Percentiles rank a stretch among this genome's conserved stretches.
These are phyloP conservation scores for Microcebus ravelobensis DNA, from an alignment of 2,113 vertebrate species.

Conservation along the genomic window DNA sequence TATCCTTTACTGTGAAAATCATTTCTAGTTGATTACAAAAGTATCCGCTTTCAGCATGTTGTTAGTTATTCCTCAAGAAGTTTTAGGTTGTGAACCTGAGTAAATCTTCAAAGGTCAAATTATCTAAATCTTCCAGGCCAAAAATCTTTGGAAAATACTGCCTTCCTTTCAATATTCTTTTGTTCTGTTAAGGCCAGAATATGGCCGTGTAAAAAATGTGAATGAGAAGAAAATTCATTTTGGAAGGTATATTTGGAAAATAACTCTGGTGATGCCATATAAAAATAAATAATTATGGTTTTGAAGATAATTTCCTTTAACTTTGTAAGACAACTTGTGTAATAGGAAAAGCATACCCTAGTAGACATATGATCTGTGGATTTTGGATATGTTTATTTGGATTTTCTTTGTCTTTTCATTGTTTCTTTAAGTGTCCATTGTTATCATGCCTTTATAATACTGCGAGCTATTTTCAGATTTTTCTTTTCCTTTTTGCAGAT, in stretches of 20 bases:
- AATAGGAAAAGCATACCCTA: not conserved
- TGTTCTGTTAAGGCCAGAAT: not conserved
- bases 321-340: not conserved
- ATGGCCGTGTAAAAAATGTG: not conserved
- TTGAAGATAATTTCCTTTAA: slow-evolving; percentile 31
- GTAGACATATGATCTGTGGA: not conserved
- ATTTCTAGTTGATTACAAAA: slow-evolving; percentile 40
- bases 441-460: not conserved
- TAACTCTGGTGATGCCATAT: not conserved
- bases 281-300: not conserved
- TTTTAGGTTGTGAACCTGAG: slow-evolving; percentile 35
- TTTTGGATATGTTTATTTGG: not conserved
- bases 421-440: slow-evolving; percentile 3
- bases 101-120: slow-evolving; percentile 43
- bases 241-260: slow-evolving; percentile 18
- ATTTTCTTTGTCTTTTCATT: slow-evolving; percentile 32
- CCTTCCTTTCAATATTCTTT: not conserved
- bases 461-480: slow-evolving; percentile 26
- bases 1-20: slow-evolving; percentile 46
- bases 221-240: slow-evolving; percentile 52
- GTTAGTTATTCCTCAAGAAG: slow-evolving; percentile 22
- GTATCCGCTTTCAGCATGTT: slow-evolving; percentile 29
- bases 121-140: not conserved
- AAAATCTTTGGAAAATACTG: not conserved
- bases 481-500: slow-evolving; percentile 15